Evolutionary conservation across 2,888 invertebrate genomes (phyloP).

Genomic region (Aporophyla nigra): DNA sequence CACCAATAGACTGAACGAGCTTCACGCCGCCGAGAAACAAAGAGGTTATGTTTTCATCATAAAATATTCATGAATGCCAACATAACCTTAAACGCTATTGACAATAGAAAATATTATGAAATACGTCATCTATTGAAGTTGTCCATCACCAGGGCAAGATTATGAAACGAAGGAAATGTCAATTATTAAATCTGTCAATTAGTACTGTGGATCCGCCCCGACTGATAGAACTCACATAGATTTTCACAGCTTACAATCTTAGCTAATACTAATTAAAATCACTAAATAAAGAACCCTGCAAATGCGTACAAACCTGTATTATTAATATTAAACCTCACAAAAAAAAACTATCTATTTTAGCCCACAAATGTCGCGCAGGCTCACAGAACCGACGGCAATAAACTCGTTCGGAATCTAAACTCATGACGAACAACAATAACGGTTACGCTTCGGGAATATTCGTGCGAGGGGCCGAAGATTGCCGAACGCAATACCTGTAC

Average conservation of each 20-base stretch:
- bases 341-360: slow-evolving; percentile 19
- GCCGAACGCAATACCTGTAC: slow-evolving; percentile 82
- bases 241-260: neutral
- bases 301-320: slow-evolving; percentile 44
- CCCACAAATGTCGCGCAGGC: slow-evolving; percentile 46
- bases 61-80: slow-evolving; percentile 47
- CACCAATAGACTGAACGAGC: slow-evolving; percentile 40
- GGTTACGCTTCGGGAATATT: slow-evolving; percentile 70
- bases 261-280: neutral
- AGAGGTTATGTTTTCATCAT: slow-evolving; percentile 45
- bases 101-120: slow-evolving; percentile 13
- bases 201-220: slow-evolving; percentile 36
- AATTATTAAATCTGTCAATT: slow-evolving; percentile 38
- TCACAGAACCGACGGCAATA: slow-evolving; percentile 47
- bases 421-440: slow-evolving; percentile 62
- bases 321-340: slow-evolving; percentile 18
- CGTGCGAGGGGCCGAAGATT: slow-evolving; percentile 68
- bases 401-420: slow-evolving; percentile 52
- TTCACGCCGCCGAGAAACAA: slow-evolving; percentile 25
- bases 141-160: slow-evolving; percentile 1
- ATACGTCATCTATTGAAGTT: slow-evolving; percentile 13
- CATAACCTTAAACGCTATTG: slow-evolving; percentile 28
- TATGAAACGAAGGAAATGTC: slow-evolving; percentile 24
- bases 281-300: neutral
- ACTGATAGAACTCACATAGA: slow-evolving; percentile 3